Conservation (phyloP, 1,140 invertebrate genomes). For the Eciton burchellii region DNA sequence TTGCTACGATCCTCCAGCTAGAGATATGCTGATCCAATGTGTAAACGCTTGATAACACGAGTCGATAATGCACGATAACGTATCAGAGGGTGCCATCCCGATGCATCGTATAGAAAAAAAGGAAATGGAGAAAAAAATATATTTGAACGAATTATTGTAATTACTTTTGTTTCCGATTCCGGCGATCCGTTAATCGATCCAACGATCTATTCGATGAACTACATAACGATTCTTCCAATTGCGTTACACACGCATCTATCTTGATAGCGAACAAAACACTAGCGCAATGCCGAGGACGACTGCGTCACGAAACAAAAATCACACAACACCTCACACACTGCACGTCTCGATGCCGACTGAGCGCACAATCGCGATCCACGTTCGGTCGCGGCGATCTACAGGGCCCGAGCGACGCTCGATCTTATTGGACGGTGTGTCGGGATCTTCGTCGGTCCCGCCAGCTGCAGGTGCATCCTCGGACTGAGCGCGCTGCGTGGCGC, state of each 20-base stretch:
- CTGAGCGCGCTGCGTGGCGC: background rate
- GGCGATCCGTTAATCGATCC: background rate
- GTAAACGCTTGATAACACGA: background rate
- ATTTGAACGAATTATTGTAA: background rate
- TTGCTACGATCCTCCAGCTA: background rate
- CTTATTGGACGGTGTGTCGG: constrained; percentile 14
- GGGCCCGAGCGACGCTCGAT: constrained; percentile 40
- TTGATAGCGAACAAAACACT: constrained; percentile 28
- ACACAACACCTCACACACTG: constrained; percentile 17
- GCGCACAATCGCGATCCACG: background rate
- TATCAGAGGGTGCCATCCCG: constrained; percentile 25
- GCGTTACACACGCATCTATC: background rate
- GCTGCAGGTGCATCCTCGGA: constrained; percentile 16
- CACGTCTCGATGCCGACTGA: constrained; percentile 70
- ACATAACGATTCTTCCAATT: background rate
- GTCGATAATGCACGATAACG: constrained; percentile 39
- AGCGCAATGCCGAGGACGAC: background rate
- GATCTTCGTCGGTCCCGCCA: constrained; percentile 28
- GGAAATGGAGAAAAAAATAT: background rate
- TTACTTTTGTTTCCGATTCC: constrained; percentile 40
- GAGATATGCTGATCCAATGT: background rate
- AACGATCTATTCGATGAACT: background rate
- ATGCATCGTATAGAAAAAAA: constrained; percentile 6
- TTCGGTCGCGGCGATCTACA: constrained; percentile 10
- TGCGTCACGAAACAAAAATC: background rate